Evolutionary conservation across 2,797 vertebrate genomes (phyloP), one percentile per base, ranked within the genome.

Genomic region (Pelochelys cantorii): DNA sequence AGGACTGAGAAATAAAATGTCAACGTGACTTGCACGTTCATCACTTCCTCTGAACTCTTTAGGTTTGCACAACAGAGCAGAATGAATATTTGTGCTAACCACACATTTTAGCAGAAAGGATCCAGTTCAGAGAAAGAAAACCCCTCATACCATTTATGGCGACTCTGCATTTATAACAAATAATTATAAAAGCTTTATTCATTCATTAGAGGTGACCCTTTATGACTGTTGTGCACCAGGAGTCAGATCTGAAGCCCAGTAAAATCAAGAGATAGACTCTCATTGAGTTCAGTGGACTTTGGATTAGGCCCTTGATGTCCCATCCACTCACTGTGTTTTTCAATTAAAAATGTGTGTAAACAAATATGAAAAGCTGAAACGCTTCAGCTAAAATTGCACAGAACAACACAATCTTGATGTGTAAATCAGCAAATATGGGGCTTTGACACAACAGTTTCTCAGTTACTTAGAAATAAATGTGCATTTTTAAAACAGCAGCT

Each of bases 81-180:
- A 96, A 96, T 95, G 97, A 97, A 77, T 96, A 96, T 97, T 97
- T 97, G 96, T 94, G 94, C 97, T 97, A 97, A 96, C 94, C 92
- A 95, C 96, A 97, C 95, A 95, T 97, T 97, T 94, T 93, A 91
- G 96, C 81, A 98, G 97, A 98, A 98, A 98, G 96, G 93, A 93
- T 59, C 88, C 95, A 96, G 97, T 97, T 97, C 96, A 97, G 95
- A 85, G 65, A 3, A 78, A 93, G 94, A 96, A 91, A 94, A 94
- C 92, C 53, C 53, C 96, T 97, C 96, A 96, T 94, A 91, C 89
- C 95, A 95, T 96, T 97, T 97, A 97, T 93, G 90, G 96, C 34
- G 13, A 95, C 95, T 86, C 93, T 86, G 95, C 97, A 92, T 98
- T 97, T 92, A 97, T 92, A 97, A 97, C 97, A 97, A 95, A 97